Conservation (phyloP, 2,797 vertebrate genomes). For the Halcyon smyrnensis region DNA sequence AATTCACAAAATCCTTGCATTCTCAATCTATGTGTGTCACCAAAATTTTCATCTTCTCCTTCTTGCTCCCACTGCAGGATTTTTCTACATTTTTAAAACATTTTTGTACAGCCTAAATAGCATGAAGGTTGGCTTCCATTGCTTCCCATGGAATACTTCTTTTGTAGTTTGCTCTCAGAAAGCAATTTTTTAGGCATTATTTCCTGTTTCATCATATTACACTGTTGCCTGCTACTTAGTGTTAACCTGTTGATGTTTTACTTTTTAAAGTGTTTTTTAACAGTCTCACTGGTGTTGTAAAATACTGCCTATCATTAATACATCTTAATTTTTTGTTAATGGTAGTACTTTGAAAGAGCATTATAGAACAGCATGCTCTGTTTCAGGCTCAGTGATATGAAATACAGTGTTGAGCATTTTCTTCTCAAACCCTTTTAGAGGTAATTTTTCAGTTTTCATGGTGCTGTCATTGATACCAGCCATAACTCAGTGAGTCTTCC, state of each 20-base stretch:
- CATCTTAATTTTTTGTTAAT: not conserved
- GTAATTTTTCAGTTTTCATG: slow-evolving; percentile 59
- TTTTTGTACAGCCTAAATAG: not conserved
- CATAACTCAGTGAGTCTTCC: not conserved
- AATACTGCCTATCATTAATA: not conserved
- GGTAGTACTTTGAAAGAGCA: not conserved
- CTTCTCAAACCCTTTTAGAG: slow-evolving; percentile 18
- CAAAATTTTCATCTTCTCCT: not conserved
- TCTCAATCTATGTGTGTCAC: not conserved
- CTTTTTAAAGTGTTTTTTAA: not conserved
- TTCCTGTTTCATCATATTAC: not conserved
- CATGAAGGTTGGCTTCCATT: not conserved
- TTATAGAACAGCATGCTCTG: not conserved
- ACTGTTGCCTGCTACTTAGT: not conserved
- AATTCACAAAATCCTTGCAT: not conserved
- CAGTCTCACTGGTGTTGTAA: not conserved
- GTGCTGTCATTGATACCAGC: slow-evolving; percentile 29
- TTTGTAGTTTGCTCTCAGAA: not conserved
- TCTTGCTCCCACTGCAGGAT: not conserved
- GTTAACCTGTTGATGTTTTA: not conserved
- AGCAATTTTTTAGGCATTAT: not conserved
- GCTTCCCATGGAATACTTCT: not conserved
- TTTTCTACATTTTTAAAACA: not conserved
- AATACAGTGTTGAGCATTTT: slow-evolving; percentile 2
- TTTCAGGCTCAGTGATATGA: slow-evolving; percentile 9